These are phyloP conservation scores for Litocranius walleri DNA, from an alignment of 2,113 vertebrate species.

Conservation along the genomic window DNA sequence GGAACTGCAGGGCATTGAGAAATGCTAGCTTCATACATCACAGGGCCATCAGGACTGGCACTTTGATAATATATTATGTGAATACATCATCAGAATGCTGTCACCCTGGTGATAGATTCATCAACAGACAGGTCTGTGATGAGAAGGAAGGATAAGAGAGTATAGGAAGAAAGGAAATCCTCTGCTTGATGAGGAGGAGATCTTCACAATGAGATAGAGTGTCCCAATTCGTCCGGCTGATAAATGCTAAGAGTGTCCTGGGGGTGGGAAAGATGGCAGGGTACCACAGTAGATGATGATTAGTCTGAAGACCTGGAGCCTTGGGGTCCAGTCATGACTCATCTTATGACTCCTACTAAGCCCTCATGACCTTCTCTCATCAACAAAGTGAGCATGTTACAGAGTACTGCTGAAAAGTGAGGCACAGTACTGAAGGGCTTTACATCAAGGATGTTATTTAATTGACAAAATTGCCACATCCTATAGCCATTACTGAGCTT, in stretches of 20 bases:
- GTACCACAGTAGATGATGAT: not conserved
- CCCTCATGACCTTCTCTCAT: not conserved
- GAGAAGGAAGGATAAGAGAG: slow-evolving; percentile 58
- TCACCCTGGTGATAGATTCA: slow-evolving; percentile 77
- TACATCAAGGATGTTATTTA: not conserved
- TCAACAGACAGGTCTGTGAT: slow-evolving; percentile 76
- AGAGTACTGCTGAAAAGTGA: not conserved
- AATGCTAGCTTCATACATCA: slow-evolving; percentile 79
- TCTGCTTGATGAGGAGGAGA: not conserved
- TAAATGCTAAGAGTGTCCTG: not conserved
- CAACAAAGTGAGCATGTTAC: not conserved
- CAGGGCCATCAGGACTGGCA: slow-evolving; percentile 78
- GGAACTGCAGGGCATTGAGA: slow-evolving; percentile 75
- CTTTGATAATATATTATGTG: slow-evolving; percentile 80
- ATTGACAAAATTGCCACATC: not conserved
- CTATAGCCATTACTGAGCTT: not conserved
- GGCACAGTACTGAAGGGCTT: not conserved
- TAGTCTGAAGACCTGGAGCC: not conserved
- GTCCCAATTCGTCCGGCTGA: not conserved
- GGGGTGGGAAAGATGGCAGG: not conserved
- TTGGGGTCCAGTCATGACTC: not conserved
- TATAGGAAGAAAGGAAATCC: slow-evolving; percentile 40
- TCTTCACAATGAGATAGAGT: not conserved
- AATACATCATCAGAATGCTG: slow-evolving; percentile 78
- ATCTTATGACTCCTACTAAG: not conserved